Base-by-base conservation (phyloP, 2,797 vertebrate genomes). In the Lagodon rhomboides region DNA sequence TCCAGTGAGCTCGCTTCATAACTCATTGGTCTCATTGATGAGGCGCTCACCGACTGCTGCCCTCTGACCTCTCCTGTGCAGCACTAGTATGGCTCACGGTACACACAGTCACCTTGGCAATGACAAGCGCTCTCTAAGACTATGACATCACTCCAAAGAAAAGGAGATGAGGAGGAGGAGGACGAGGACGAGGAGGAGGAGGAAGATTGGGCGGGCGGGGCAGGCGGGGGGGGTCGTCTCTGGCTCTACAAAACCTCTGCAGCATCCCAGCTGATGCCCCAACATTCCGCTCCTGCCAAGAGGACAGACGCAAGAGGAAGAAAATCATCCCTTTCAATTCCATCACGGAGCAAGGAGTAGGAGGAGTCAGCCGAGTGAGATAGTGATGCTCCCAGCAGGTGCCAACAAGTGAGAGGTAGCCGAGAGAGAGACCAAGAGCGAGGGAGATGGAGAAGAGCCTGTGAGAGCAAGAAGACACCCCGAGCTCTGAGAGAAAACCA, bases 371-470 rank as follows among this genome's bases (percentile, higher is more conserved):
- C 69, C 2, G 67, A 89, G 92, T 77, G 93, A 93, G 92, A 92
- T 82, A 91, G 91, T 86, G 94, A 95, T 93, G 94, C 94, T 94
- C 91, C 75, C 84, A 90, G 92, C 94, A 95, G 95, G 95, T 95
- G 93, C 92, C 92, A 90, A 92, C 92, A 93, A 94, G 89, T 95
- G 89, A 94, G 91, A 85, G 75, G 93, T 87, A 91, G 82, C 84
- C 61, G 56, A 88, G 51, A 82, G 56, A 88, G 51, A 82, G 83
- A 79, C 80, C 7, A 64, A 73, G 90, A 74, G 49, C 74, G 68
- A 71, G 30, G 25, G 87, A 71, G 87, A 95, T 94, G 95, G 84
- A 94, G 77, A 90, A 89, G 88, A 94, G 90, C 74, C 93, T 90
- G 82, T 92, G 79, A 92, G 86, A 87, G 85, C 85, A 2, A 81